Evolutionary conservation across 2,797 vertebrate genomes (phyloP), one percentile per base, ranked within the genome.

Genomic region (Myoxocephalus aenaeus): DNA sequence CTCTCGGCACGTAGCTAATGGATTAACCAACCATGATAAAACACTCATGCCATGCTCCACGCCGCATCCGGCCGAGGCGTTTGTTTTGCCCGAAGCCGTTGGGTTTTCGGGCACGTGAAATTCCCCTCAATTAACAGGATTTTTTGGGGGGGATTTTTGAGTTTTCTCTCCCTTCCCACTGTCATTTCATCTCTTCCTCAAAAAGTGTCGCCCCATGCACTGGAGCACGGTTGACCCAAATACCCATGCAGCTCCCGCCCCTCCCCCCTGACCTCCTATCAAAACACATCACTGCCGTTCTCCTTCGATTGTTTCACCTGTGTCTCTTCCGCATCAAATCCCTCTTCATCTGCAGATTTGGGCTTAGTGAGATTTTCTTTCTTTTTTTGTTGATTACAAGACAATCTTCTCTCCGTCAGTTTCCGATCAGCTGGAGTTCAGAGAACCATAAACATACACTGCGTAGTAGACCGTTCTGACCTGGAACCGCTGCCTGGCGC

Each of bases 1-100:
- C 86, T 84, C 90, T 89, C 82, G 64, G 86, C 85, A 80, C 90
- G 88, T 11, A 71, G 90, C 90, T 90, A 89, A 92, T 92, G 90
- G 91, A 93, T 94, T 91, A 93, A 92, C 87, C 87, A 86, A 90
- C 90, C 93, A 77, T 87, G 75, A 87, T 89, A 79, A 88, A 92
- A 81, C 86, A 83, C 77, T 64, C 77, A 51, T 58, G 73, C 75
- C 54, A 17, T 75, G 51, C 87, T 73, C 65, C 79, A 70, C 13
- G 17, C 84, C 79, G 69, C 79, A 80, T 80, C 68, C 70, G 63
- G 78, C 66, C 17, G 29, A 58, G 68, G 72, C 76, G 22, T 84
- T 73, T 63, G 56, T 81, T 86, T 68, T 34, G 42, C 67, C 53
- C 57, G 1, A 48, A 67, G 63, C 65, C 54, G 42, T 50, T 57